A percentile compares a stretch with the other conserved stretches of the same genome.
Conservation (phyloP, 2,113 vertebrate genomes). For the Spea bombifrons region DNA sequence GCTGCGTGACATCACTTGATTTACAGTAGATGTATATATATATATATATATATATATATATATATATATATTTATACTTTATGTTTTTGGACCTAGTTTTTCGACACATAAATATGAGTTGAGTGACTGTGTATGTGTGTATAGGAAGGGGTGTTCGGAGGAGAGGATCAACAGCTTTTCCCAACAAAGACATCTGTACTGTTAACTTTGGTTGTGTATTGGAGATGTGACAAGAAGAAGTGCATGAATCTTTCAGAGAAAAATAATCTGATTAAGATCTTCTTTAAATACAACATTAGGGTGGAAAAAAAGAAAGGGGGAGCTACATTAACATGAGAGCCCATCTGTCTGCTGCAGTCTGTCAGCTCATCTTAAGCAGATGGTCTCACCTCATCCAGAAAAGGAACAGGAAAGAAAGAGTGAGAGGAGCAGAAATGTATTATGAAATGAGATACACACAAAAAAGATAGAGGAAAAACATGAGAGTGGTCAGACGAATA, state of each 20-base stretch:
- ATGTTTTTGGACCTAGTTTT: neutral
- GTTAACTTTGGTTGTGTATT: slow-evolving; percentile 5
- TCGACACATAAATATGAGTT: no score
- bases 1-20: no score
- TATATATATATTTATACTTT: no score
- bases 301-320: neutral
- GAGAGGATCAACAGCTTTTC: neutral
- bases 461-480: no score
- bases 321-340: slow-evolving; percentile 16
- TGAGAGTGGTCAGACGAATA: neutral
- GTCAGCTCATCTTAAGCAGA: slow-evolving; percentile 39
- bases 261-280: slow-evolving; percentile 24
- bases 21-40: no score
- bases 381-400: slow-evolving; percentile 14
- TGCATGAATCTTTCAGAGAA: slow-evolving; percentile 16
- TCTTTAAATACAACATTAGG: slow-evolving; percentile 16
- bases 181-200: slow-evolving; percentile 15
- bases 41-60: no score
- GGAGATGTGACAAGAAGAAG: neutral
- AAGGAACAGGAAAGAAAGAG: neutral
- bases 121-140: no score
- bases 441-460: neutral
- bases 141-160: neutral
- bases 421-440: no score
- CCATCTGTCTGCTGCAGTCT: slow-evolving; percentile 38